phyloP scores from a whole-genome alignment of 2,888 invertebrate species.

The Thumatha senex region DNA sequence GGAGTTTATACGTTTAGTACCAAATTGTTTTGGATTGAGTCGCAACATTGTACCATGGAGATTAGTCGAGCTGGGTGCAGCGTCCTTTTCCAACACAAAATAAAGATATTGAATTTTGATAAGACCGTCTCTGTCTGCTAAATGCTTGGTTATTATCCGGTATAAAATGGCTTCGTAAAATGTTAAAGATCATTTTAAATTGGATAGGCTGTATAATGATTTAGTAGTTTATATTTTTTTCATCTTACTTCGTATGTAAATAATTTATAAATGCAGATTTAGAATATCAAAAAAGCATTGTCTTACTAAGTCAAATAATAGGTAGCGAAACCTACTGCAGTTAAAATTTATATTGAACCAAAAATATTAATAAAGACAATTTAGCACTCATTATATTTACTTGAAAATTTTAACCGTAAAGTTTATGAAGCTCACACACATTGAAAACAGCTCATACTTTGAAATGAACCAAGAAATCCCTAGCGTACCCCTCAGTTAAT shows the following conservation, averaged over 20 bases:
- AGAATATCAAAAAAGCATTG: neutral
- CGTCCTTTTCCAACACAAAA: slow-evolving; percentile 73
- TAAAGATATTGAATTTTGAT: slow-evolving; percentile 81
- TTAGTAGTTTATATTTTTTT: slow-evolving; percentile 12
- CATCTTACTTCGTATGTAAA: slow-evolving; percentile 13
- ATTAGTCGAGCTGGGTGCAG: slow-evolving; percentile 69
- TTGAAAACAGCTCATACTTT: slow-evolving; percentile 7
- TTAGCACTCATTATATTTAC: no score
- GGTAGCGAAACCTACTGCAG: no score
- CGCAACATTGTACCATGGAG: slow-evolving; percentile 76
- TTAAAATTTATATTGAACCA: no score
- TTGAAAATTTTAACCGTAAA: no score
- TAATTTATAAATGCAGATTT: neutral
- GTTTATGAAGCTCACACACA: neutral
- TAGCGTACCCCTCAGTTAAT: slow-evolving; percentile 32
- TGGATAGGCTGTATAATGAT: slow-evolving; percentile 22
- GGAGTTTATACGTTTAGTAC: slow-evolving; percentile 40
- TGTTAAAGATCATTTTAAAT: slow-evolving; percentile 42
- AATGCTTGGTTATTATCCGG: slow-evolving; percentile 50
- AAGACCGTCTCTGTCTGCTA: slow-evolving; percentile 62
- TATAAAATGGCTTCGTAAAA: slow-evolving; percentile 50
- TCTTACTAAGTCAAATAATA: no score
- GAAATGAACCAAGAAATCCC: slow-evolving; percentile 1
- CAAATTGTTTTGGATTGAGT: slow-evolving; percentile 64
- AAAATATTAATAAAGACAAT: no score